Conservation (phyloP, 2,797 vertebrate species). For the Eidolon dupreanum region DNA sequence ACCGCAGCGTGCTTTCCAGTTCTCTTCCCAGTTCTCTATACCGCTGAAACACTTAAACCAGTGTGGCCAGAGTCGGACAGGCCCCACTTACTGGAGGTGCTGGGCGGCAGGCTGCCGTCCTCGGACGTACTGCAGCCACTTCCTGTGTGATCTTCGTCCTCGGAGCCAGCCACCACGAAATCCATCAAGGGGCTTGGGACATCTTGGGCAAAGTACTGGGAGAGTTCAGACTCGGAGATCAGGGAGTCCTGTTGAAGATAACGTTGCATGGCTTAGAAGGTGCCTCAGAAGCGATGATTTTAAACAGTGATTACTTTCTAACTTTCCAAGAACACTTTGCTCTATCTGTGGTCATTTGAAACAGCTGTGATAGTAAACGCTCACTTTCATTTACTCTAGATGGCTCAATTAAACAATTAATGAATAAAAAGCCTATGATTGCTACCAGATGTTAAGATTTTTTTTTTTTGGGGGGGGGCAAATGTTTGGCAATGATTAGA, state of each 20-base stretch:
- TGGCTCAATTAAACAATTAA: neutral
- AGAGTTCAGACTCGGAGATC: constrained; percentile 92
- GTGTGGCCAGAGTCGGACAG: fast-evolving
- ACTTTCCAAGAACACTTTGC: neutral
- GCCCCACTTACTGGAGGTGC: constrained; percentile 78
- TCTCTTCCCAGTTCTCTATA: fast-evolving
- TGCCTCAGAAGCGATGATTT: fast-evolving
- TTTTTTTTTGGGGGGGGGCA: neutral
- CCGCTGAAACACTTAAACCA: neutral
- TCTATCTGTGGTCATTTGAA: neutral
- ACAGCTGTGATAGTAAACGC: neutral
- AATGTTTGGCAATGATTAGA: constrained; percentile 4
- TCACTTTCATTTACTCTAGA: neutral
- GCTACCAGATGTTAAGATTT: neutral
- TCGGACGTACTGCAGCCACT: constrained; percentile 86
- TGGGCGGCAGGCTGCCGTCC: constrained; percentile 80
- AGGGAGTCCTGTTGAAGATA: constrained; percentile 90
- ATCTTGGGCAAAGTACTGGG: constrained; percentile 92
- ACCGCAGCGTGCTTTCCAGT: neutral
- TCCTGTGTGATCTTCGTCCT: constrained; percentile 88
- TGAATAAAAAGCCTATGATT: neutral
- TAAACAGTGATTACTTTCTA: neutral
- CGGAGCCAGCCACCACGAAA: constrained; percentile 82
- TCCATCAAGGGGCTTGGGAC: constrained; percentile 87
- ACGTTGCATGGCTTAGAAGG: neutral